A percentile compares a stretch with the other conserved stretches of the same genome.
Evolutionary conservation across 23 tunicate species (phyloP).

Genomic region (Styela plicata): DNA sequence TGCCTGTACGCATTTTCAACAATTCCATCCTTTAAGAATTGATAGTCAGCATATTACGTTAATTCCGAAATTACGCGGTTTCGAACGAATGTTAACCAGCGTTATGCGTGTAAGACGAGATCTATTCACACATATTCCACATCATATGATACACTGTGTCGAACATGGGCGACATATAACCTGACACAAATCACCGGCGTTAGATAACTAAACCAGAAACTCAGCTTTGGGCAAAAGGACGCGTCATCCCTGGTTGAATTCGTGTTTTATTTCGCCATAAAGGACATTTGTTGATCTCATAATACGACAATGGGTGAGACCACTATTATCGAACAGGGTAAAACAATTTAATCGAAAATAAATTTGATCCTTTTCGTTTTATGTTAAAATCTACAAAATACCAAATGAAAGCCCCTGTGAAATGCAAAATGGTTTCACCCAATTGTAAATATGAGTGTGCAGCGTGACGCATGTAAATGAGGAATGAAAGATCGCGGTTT

Average conservation of each 20-base stretch:
- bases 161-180: too few species aligned
- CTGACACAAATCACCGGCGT: background rate
- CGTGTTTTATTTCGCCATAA: conserved; percentile 13
- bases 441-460: background rate
- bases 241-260: background rate
- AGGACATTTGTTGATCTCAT: conserved; percentile 12
- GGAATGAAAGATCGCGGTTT: background rate
- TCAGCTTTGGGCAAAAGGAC: background rate
- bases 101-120: background rate
- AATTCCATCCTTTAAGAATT: too few species aligned
- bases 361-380: background rate
- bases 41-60: background rate
- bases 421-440: conserved; percentile 1
- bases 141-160: background rate
- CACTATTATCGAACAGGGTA: background rate
- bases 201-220: background rate
- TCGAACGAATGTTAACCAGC: background rate
- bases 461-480: background rate
- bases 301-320: conserved; percentile 8
- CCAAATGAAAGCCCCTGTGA: background rate
- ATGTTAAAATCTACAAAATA: background rate
- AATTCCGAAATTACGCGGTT: background rate
- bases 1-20: too few species aligned
- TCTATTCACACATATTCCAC: background rate
- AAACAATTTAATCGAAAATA: background rate